phyloP scores from a whole-genome alignment of 2,888 invertebrate genomes.

The Parelbella ahira region DNA sequence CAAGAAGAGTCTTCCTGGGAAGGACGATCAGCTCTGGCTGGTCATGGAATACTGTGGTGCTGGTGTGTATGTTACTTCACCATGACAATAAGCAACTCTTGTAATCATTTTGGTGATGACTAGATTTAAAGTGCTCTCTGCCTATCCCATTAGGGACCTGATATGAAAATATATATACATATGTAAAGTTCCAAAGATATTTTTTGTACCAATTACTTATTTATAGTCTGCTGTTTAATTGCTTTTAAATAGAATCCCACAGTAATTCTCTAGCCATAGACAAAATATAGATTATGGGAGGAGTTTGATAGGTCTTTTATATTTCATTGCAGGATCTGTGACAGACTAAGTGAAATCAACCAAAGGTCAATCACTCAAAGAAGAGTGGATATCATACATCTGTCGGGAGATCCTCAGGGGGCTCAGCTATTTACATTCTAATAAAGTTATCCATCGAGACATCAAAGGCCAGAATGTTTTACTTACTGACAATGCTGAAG shows the following conservation, averaged over 20 bases:
- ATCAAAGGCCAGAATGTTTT: conserved; percentile 99
- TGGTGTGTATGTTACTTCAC: conserved; percentile 67
- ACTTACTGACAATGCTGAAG: conserved; percentile 99
- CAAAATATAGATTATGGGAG: too few relatives aligned
- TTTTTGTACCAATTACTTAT: too few relatives aligned
- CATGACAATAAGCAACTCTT: too few relatives aligned
- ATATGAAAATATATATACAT: too few relatives aligned
- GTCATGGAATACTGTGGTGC: conserved; percentile 99
- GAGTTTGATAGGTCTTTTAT: too few relatives aligned
- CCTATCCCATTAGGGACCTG: too few relatives aligned
- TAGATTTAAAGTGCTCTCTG: too few relatives aligned
- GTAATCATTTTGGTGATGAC: too few relatives aligned
- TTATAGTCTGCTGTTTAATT: too few relatives aligned
- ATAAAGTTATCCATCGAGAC: conserved; percentile 99
- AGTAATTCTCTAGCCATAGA: too few relatives aligned
- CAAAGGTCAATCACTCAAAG: conserved; percentile 98
- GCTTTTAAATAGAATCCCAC: too few relatives aligned
- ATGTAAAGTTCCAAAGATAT: too few relatives aligned
- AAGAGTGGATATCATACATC: conserved; percentile 99
- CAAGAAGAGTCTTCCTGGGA: conserved; percentile 98
- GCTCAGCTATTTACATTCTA: conserved; percentile 97
- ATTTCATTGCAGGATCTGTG: conserved; percentile 87
- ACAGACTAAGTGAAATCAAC: conserved; percentile 99
- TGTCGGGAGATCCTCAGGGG: conserved; percentile 97
- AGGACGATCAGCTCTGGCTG: conserved; percentile 99